A percentile compares a stretch with the other conserved stretches of the same genome.
Evolutionary conservation across 1,140 invertebrate species (phyloP).

Genomic region (Aricia agestis): DNA sequence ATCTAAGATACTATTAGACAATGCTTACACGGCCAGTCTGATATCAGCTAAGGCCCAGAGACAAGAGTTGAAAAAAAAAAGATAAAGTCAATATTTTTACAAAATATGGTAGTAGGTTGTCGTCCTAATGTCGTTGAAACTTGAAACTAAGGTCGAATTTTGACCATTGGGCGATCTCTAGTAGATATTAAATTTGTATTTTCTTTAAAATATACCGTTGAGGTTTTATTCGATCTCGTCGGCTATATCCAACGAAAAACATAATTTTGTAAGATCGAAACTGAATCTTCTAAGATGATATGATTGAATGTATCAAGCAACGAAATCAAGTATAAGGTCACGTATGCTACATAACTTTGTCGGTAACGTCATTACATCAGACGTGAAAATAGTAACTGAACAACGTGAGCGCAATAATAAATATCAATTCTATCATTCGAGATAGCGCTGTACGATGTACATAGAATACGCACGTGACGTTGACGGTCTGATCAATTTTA

Average conservation of each 20-base stretch:
- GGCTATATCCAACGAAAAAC: neutral
- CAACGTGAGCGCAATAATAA: conserved; percentile 70
- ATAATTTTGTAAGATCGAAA: neutral
- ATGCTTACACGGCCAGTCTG: too few relatives aligned
- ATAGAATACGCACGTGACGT: conserved; percentile 18
- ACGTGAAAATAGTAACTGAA: conserved; percentile 72
- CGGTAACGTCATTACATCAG: conserved; percentile 70
- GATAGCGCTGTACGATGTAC: conserved; percentile 43
- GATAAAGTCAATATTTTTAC: too few relatives aligned
- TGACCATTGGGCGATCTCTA: too few relatives aligned
- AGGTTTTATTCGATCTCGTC: neutral
- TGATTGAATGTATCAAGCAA: conserved; percentile 36
- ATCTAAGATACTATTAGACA: too few relatives aligned
- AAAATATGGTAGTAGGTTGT: too few relatives aligned
- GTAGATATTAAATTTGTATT: neutral
- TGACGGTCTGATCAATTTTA: conserved; percentile 7
- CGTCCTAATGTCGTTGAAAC: too few relatives aligned
- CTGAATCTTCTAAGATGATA: conserved; percentile 1
- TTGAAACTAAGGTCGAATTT: too few relatives aligned
- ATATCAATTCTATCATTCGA: conserved; percentile 61
- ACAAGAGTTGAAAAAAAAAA: too few relatives aligned
- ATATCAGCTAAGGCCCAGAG: too few relatives aligned
- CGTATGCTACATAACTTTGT: conserved; percentile 67
- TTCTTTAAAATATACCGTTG: neutral
- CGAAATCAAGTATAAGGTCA: conserved; percentile 50